Evolutionary conservation across 2,888 invertebrate species (phyloP).

Genomic region (Acrobasis consociella): DNA sequence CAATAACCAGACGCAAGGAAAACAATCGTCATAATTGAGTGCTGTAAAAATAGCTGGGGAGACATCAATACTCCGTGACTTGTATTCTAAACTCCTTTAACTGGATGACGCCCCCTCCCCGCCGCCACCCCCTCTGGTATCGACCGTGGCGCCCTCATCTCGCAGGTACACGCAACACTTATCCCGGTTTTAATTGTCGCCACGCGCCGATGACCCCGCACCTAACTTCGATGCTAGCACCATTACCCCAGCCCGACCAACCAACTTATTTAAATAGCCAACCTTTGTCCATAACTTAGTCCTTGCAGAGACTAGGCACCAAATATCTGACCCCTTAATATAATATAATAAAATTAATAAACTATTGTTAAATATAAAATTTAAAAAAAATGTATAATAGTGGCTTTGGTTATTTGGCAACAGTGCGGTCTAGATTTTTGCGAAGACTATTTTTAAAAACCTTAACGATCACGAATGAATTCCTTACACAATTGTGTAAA

Average conservation of each 20-base stretch:
- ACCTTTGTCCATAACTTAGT: neutral
- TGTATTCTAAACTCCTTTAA: conserved; percentile 78
- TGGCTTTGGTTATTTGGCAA: no score
- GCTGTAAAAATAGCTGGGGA: conserved; percentile 54
- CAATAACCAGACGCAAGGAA: conserved; percentile 35
- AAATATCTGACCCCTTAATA: neutral
- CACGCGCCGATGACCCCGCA: conserved; percentile 74
- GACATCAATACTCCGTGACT: conserved; percentile 73
- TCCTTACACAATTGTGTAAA: no score
- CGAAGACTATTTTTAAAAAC: no score
- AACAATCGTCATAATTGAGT: conserved; percentile 41
- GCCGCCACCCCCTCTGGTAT: conserved; percentile 60
- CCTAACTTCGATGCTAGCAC: conserved; percentile 48
- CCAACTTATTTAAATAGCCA: conserved; percentile 24
- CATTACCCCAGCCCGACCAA: conserved; percentile 35
- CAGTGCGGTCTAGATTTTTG: no score
- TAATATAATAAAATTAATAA: no score
- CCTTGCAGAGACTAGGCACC: neutral
- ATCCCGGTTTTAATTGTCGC: conserved; percentile 81
- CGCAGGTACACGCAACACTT: conserved; percentile 81
- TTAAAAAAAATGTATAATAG: no score
- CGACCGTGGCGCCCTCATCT: conserved; percentile 80
- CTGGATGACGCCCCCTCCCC: conserved; percentile 60
- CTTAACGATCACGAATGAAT: no score
- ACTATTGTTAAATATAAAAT: no score